Evolutionary conservation across 1,140 invertebrate genomes (phyloP), one percentile per base, ranked within the genome.

Genomic region (Brachionus koreanus): DNA sequence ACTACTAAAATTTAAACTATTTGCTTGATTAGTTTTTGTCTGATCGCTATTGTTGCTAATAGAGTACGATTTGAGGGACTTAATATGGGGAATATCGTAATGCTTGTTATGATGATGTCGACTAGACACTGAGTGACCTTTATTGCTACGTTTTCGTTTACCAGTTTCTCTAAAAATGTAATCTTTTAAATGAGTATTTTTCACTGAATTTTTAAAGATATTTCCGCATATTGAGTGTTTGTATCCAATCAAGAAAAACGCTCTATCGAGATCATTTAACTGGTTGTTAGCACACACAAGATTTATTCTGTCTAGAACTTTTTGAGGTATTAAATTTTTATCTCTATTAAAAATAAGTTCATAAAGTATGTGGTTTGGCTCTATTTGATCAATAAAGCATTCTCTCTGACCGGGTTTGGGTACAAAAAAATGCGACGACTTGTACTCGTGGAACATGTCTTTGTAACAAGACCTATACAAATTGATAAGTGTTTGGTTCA

Each of bases 401-500:
- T 35, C 16, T 16, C 10, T 69, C 9, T 69, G 65, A 69, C 65
- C 35, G 29, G 65, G 35, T 35, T 69, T 65, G 13, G 25, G 63
- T 23, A 33, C 33, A 37, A 65, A 65, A 65, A 65, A 39, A 4
- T 37, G 7, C 16, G 65, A 69, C 37, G 35, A 69, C 29, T 23
- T 16, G 37, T n/a, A 69, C 5, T 74, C 69, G 2, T 74, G 16
- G 19, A 25, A 74, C 43, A 25, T 39, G 19, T 74, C 69, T 13
- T 74, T 74, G 25, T n/a, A 46, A 74, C 69, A 74, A 13, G 69
- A 74, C n/a, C 69, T 43, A 29, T 74, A 74, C 29, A 74, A 46
- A 74, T 74, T 43, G 2, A 74, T 10, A 6, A 74, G 25, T 10
- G 69, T 74, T 19, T 74, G 39, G 19, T 74, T 42, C 69, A 74